phyloP scores from a whole-genome alignment of 1,140 invertebrate genomes.

The Zophobas atratus region DNA sequence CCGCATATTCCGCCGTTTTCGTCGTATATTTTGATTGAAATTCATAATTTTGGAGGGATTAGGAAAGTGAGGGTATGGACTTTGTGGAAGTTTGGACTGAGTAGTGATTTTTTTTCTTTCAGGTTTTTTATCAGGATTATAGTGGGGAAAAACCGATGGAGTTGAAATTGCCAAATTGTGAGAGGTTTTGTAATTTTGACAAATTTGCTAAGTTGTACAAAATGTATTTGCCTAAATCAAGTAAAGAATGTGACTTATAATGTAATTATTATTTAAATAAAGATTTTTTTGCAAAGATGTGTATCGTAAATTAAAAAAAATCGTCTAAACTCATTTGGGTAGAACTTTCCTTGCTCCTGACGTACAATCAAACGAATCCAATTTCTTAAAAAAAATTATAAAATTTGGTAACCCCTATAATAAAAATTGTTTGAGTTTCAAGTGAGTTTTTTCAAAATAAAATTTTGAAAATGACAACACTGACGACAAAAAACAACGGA shows the following conservation, averaged over 20 bases:
- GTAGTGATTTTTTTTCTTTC: background rate
- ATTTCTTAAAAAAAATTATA: too few species aligned
- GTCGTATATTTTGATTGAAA: slow-evolving; percentile 62
- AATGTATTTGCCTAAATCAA: slow-evolving; percentile 19
- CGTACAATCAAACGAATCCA: too few species aligned
- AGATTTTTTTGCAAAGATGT: background rate
- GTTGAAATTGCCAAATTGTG: slow-evolving; percentile 58
- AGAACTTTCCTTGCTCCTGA: too few species aligned
- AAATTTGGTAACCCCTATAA: too few species aligned
- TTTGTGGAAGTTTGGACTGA: background rate
- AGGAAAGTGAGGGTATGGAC: slow-evolving; percentile 46
- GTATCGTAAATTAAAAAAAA: too few species aligned
- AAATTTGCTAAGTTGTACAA: slow-evolving; percentile 54
- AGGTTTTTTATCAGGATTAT: slow-evolving; percentile 47
- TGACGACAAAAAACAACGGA: too few species aligned
- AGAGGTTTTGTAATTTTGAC: slow-evolving; percentile 62
- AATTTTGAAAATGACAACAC: too few species aligned
- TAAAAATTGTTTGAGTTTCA: too few species aligned
- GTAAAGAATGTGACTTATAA: slow-evolving; percentile 49
- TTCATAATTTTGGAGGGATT: slow-evolving; percentile 49
- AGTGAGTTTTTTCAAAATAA: too few species aligned
- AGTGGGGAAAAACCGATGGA: slow-evolving; percentile 38
- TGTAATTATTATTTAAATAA: background rate
- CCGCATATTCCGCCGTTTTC: slow-evolving; percentile 72
- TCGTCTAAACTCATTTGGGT: too few species aligned